phyloP scores from a whole-genome alignment of 2,888 invertebrate genomes.

The Alloscopus bannaensis region DNA sequence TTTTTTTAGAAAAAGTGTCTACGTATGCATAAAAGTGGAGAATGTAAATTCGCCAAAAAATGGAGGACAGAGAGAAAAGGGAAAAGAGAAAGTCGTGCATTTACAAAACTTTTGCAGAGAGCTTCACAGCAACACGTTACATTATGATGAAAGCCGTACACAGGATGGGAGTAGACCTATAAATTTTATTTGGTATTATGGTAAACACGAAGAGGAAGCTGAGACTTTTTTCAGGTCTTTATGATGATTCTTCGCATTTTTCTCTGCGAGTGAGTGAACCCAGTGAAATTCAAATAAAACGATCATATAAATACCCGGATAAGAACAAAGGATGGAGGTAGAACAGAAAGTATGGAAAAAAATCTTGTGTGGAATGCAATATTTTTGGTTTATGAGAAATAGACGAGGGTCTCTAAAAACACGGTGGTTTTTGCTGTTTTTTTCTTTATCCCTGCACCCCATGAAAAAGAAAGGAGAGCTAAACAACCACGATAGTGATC shows the following conservation, averaged over 20 bases:
- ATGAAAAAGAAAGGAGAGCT: neutral
- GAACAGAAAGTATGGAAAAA: neutral
- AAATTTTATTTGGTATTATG: no score
- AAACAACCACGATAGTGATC: neutral
- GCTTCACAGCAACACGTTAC: no score
- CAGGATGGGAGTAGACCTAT: neutral
- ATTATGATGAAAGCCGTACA: no score
- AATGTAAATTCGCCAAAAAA: neutral
- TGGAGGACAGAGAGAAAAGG: neutral
- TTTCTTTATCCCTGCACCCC: no score
- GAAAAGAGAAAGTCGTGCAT: neutral
- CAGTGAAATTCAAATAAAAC: neutral
- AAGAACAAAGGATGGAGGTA: neutral
- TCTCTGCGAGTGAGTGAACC: slow-evolving; percentile 1
- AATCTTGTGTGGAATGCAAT: no score
- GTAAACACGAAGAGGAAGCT: slow-evolving; percentile 11
- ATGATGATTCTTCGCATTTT: slow-evolving; percentile 15
- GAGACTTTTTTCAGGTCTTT: neutral
- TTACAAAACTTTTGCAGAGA: neutral
- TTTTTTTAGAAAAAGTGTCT: neutral
- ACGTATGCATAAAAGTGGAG: slow-evolving; percentile 1
- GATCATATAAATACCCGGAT: neutral
- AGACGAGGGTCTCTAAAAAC: no score
- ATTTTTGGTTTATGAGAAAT: no score
- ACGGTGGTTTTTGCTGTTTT: no score